Evolutionary conservation across 2,888 invertebrate genomes (phyloP), one percentile per base, ranked within the genome.

Genomic region (Darwinula stevensoni): DNA sequence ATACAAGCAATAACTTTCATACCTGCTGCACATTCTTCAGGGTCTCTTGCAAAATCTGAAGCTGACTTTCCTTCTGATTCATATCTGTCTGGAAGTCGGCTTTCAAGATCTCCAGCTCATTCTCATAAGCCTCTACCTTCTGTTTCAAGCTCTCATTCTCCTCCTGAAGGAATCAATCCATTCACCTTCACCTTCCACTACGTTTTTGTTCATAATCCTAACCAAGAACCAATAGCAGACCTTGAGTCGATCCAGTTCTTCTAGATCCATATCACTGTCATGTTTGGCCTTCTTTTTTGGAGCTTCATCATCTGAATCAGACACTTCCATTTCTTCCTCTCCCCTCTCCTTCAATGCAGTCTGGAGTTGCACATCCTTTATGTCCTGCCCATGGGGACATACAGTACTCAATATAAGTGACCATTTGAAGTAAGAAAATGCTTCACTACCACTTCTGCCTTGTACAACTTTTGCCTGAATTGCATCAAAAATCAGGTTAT

Each of bases 121-220:
- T 84, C 50, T 80, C 80, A 47, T 78, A 80, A 1, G 84, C 86
- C 51, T 84, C 84, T 43, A 86, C 51, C 54, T 82, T 78, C 51
- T 82, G 84, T 36, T 72, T 65, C 17, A 88, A 57, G 40, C 72
- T 73, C 43, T 84, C 82, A 47, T 84, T 86, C 48, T 88, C 86
- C 37, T 74, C 72, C 63, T 72, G 54, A 17, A 34, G 5, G n/a
- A 16, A 15, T n/a, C n/a, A n/a, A n/a, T n/a, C 14, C n/a, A 29
- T 12, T 9, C n/a, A 29, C 11, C 12, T 12, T 12, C 29, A 12
- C 29, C 11, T 9, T 12, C 29, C 29, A n/a, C 9, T 9, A 9
- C 9, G 12, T 11, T 14, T n/a, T 14, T n/a, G 14, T 30, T 14
- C 13, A 31, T 27, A 31, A 11, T 22, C 26, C 15, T 16, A 35